Percentiles rank a stretch among this genome's conserved stretches.
Evolutionary conservation across 2,888 invertebrate species (phyloP).

Genomic region (Desoria tigrina): DNA sequence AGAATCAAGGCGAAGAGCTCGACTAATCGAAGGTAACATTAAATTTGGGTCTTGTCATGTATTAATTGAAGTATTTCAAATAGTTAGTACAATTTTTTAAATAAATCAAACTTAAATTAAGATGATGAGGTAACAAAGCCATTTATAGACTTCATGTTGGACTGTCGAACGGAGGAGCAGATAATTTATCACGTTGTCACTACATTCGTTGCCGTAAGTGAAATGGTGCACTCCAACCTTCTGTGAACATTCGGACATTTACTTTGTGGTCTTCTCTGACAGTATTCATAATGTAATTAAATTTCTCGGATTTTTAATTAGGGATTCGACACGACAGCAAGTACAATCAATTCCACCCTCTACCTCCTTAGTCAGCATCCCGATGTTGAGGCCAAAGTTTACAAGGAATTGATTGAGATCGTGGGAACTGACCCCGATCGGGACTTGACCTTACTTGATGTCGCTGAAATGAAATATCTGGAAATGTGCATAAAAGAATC

Average conservation of each 20-base stretch:
- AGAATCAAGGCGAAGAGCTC: too few relatives aligned
- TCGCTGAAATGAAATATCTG: slow-evolving; percentile 16
- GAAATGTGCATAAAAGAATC: slow-evolving; percentile 18
- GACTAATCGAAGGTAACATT: too few relatives aligned
- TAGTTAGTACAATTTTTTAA: too few relatives aligned
- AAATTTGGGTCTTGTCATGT: too few relatives aligned
- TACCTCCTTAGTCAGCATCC: slow-evolving; percentile 11
- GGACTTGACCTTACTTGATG: slow-evolving; percentile 5
- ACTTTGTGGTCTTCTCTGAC: too few relatives aligned
- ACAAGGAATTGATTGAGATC: slow-evolving; percentile 1
- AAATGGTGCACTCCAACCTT: too few relatives aligned
- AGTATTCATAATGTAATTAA: too few relatives aligned
- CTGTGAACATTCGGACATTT: too few relatives aligned
- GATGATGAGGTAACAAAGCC: not conserved
- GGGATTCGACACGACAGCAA: slow-evolving; percentile 18
- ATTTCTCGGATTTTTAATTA: too few relatives aligned
- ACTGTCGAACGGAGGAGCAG: not conserved
- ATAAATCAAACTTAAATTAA: not conserved
- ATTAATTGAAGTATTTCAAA: too few relatives aligned
- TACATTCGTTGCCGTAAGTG: slow-evolving; percentile 8
- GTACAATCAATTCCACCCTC: slow-evolving; percentile 7
- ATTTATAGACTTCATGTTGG: slow-evolving; percentile 5
- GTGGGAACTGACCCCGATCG: not conserved
- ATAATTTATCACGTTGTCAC: slow-evolving; percentile 4
- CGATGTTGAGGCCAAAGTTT: slow-evolving; percentile 7